Base-by-base conservation (phyloP, 2,113 vertebrate species). In the Burhinus bistriatus region DNA sequence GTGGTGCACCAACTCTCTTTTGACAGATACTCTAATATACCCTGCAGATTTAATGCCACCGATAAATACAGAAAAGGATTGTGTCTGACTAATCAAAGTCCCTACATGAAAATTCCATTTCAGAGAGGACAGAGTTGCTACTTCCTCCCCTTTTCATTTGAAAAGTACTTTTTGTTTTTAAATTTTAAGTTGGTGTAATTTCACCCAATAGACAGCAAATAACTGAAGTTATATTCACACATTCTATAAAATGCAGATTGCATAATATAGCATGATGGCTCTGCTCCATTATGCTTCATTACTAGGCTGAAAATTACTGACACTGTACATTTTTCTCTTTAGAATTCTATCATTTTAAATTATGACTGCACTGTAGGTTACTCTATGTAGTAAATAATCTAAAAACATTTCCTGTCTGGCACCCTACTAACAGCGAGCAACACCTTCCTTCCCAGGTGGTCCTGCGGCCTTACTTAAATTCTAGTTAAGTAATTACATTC, bases 241-340 rank as follows among this genome's bases (percentile, higher is more conserved):
- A 13, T 73, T 73, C 52, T 86, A 49, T 88, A 77, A 90, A 90
- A 93, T 47, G 30, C 25, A 92, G 62, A 88, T 92, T 87, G 71
- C 57, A 51, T 70, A 94, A 83, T 83, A 83, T 3, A 92, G n/a
- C 58, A 80, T 79, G 58, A 93, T 92, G 45, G 49, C 12, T 83
- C 54, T 88, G n/a, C 51, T 77, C 85, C 71, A 88, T 95, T 91
- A 80, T 58, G 30, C 30, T 83, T 90, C 82, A 62, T 96, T 93
- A 88, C 49, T 49, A 52, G 18, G 36, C 45, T 88, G 54, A 75
- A 95, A 95, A 93, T 85, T 93, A 96, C 80, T 70, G 59, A 54
- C 79, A 66, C 12, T 82, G 16, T 47, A 69, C 20, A 40, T 77
- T 92, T 94, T 94, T 62, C 44, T 77, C 68, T 88, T 88, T 73